Evolutionary conservation across 2,797 vertebrate species (phyloP), one percentile per base, ranked within the genome.

Genomic region (Muscicapa comitata): DNA sequence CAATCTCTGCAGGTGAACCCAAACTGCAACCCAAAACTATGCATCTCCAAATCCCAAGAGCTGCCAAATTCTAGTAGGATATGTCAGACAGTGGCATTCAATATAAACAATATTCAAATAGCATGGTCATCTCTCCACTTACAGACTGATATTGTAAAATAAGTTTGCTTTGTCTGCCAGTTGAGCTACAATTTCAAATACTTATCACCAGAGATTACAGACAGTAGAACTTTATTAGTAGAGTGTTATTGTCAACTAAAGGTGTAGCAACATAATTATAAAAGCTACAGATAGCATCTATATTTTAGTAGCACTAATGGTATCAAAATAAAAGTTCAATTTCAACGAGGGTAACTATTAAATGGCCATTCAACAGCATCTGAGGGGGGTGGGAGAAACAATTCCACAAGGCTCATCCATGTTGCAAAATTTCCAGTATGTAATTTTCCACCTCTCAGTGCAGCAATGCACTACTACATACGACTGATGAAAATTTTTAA

Each of bases 221-320:
- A 77, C 55, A 31, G 79, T 57, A 28, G 33, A 90, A 58, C 18
- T 91, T 38, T 81, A 87, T 88, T 9, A 23, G 7, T 31, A 51
- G 5, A 94, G 53, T 5, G 4, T 68, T 84, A 77, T 59, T 84
- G 77, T 72, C 90, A 91, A 73, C 28, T 68, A 63, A 88, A 96
- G 66, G 61, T 95, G 57, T 48, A 93, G 66, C 38, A 79, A 82
- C 20, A 55, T 79, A 95, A 94, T 91, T 96, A 83, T 45, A 88
- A 82, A 68, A 94, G 78, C 73, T 86, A 80, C 91, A 93, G 72
- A 57, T 40, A 88, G 55, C 48, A 70, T 65, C 67, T 88, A 37
- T 73, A 40, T 77, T 83, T 94, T 88, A 92, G 77, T 66, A 71
- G 47, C 40, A 67, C 55, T 90, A 96, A 93, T 19, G 61, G 50